Base-by-base conservation (phyloP, 1,140 invertebrate genomes). In the Spodoptera litura region DNA sequence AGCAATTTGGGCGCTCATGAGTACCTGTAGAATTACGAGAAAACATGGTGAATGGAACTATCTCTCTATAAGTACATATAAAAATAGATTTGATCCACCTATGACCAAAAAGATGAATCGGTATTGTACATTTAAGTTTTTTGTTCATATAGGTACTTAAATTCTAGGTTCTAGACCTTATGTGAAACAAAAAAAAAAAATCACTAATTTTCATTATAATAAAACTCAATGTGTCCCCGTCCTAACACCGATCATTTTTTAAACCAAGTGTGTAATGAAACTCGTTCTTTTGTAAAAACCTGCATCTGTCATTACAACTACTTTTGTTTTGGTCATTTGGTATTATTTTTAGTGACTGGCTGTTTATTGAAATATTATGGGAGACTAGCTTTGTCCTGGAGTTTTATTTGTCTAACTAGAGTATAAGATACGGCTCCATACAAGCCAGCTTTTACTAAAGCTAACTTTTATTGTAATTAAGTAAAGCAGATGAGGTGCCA, bases 311-410 rank as follows among this genome's bases (percentile, higher is more conserved):
- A 70, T 12, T 70, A 52, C 66, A 6, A 27, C 20, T 5, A 31
- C 11, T 70, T 70, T 53, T 70, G 49, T 70, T 70, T 53, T 51
- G 66, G 49, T n/a, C 49, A 53, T 70, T 25, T 31, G 31, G 31
- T 31, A 70, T 51, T 70, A 20, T 70, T 70, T 70, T 70, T 70
- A 52, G 66, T n/a, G 13, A 31, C 20, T 38, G 20, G 66, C 25
- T 52, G 20, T 27, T 31, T 52, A 70, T 53, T 27, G 66, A 53
- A 53, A 31, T 70, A 70, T 70, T 70, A 4, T 64, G 2, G 61
- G 31, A 13, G 61, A 49, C 35, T 4, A 64, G 3, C 38, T 20
- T 44, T n/a, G 9, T 44, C 1, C 38, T 44, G 38, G 31, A 31
- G 31, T 31, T 1, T 31, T 31, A 31, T 31, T 31, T 31, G 3